phyloP scores from a whole-genome alignment of 1,140 invertebrate genomes.

The Daktulosphaira vitifoliae region DNA sequence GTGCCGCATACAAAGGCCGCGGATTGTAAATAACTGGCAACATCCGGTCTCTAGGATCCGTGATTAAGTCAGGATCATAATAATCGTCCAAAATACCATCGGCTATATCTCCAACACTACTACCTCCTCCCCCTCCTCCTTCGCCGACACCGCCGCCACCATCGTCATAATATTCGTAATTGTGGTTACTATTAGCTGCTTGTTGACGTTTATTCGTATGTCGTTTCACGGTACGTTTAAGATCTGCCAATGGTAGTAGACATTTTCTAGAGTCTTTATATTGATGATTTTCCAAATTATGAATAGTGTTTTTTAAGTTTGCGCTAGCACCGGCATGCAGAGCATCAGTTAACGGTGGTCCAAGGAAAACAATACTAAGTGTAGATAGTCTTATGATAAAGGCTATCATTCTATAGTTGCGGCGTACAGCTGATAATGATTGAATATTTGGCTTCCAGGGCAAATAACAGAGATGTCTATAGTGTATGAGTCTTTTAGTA shows the following conservation, averaged over 20 bases:
- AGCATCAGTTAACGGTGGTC: background rate
- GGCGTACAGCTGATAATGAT: background rate
- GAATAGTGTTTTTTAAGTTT: background rate
- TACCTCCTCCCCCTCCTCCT: background rate
- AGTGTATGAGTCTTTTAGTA: background rate
- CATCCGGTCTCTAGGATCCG: slow-evolving; percentile 22
- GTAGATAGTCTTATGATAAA: background rate
- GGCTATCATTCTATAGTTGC: background rate
- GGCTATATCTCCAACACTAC: background rate
- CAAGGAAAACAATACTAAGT: background rate
- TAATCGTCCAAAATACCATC: background rate
- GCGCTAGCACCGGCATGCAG: background rate
- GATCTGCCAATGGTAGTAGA: background rate
- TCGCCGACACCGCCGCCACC: background rate
- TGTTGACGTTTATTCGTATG: background rate
- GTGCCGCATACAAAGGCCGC: slow-evolving; percentile 10
- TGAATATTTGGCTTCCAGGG: background rate
- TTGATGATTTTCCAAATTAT: slow-evolving; percentile 1
- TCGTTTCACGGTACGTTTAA: background rate
- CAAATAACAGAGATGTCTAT: background rate
- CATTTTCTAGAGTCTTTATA: slow-evolving; percentile 23
- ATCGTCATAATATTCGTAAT: slow-evolving; percentile 15
- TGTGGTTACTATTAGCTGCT: background rate
- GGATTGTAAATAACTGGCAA: slow-evolving; percentile 24
- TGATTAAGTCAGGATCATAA: slow-evolving; percentile 10